Base-by-base conservation (phyloP, 1,140 invertebrate species). In the Dendrolimus kikuchii region DNA sequence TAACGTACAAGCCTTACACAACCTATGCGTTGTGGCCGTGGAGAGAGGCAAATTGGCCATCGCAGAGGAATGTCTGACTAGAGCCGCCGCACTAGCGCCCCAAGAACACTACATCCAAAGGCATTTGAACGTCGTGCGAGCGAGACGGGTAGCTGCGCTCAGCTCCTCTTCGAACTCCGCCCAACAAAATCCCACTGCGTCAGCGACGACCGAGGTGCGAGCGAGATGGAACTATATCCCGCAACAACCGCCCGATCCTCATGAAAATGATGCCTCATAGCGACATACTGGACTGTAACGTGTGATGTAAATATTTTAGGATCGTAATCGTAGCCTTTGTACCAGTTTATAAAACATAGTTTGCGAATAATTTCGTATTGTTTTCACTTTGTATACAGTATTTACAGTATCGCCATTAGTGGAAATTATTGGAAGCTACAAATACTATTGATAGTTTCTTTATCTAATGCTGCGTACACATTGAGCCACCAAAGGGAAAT, bases 1-100 rank as follows among this genome's bases (percentile, higher is more conserved):
- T 51, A 98, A 99, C 78, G 94, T 98, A 49, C 97, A 99, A 88
- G 98, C 96, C 4, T 86, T 97, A 39, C 98, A 99, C 84, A 99
- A 99, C 81, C 88, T 99, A 5, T 99, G 98, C 87, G 97, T 99
- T 0, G 96, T 99, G 0, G 94, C 95, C 67, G 96, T 99, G 7
- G 97, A 99, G 78, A 90, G 95, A 8, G 96, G 96, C 0, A 92
- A 95, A 62, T 87, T 99, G 7, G 88, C 92, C 0, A 83, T 92
- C 46, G 97, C 97, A 0, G 94, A 96, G 53, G 90, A 92, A 46
- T 99, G 97, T 81, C 89, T 99, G 5, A 89, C 92, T 38, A 90
- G 92, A 44, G 95, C 95, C 0, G 92, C 94, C 42, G 81, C 89
- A 6, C 87, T 97, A 9, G 96, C 96, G 0, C 95, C 96, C 0